These are phyloP conservation scores for Notarius quadriscutis DNA, from an alignment of 2,113 vertebrate species.

Conservation along the genomic window DNA sequence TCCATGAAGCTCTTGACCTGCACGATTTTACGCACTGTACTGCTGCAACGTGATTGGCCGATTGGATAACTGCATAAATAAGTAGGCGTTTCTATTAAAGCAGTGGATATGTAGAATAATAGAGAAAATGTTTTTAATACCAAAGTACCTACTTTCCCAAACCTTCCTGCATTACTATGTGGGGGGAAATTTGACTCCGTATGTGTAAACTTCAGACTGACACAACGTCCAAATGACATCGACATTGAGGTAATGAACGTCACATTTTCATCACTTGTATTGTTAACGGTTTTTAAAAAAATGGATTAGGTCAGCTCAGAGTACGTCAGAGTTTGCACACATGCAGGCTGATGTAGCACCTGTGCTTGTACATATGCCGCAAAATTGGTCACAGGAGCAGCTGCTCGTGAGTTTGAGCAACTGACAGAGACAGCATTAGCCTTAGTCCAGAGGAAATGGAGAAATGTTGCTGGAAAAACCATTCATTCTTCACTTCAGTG, in stretches of 20 bases:
- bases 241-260: neutral
- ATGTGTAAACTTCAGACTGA: neutral
- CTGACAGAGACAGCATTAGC: neutral
- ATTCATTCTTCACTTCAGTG: neutral
- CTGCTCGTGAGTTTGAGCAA: neutral
- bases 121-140: neutral
- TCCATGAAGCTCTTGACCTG: neutral
- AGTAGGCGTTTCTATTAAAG: neutral
- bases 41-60: neutral
- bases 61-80: neutral
- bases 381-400: neutral
- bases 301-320: neutral
- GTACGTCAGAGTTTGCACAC: neutral
- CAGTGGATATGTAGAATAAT: too few relatives aligned
- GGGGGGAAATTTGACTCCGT: neutral
- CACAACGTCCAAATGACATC: neutral
- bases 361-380: slow-evolving; percentile 10
- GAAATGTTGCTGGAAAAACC: neutral
- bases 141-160: neutral
- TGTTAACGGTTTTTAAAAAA: neutral
- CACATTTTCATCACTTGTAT: neutral
- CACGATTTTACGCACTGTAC: neutral
- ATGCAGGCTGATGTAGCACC: neutral
- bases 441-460: neutral
- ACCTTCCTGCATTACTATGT: neutral